These are phyloP conservation scores for Plusia festucae DNA, from an alignment of 2,888 invertebrate species.

Conservation along the genomic window DNA sequence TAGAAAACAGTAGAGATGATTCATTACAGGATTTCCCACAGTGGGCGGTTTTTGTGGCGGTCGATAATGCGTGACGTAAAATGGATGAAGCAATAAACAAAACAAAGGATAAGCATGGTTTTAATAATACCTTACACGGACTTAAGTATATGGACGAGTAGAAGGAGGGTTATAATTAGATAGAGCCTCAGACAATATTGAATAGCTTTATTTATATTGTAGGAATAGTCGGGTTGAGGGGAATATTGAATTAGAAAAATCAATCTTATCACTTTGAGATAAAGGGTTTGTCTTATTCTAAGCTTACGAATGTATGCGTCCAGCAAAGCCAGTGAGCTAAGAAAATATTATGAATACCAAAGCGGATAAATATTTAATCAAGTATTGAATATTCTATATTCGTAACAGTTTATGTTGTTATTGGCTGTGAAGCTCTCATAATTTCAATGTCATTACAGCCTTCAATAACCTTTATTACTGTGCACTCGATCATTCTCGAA, in stretches of 20 bases:
- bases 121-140: conserved; percentile 12
- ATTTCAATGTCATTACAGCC: neutral
- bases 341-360: neutral
- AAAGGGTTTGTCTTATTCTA: too few species aligned
- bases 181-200: neutral
- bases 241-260: neutral
- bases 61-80: conserved; percentile 46
- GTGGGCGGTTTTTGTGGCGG: conserved; percentile 32
- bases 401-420: neutral
- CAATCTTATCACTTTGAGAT: neutral
- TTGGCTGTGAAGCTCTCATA: neutral
- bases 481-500: too few species aligned
- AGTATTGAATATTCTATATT: conserved; percentile 7
- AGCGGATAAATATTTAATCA: neutral
- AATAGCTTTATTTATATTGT: neutral
- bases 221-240: neutral
- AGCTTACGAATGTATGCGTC: neutral
- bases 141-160: neutral
- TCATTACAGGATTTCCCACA: conserved; percentile 55
- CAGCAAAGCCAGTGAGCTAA: neutral
- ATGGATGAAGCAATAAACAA: conserved; percentile 15
- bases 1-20: conserved; percentile 40
- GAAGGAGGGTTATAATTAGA: neutral
- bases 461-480: neutral
- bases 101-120: conserved; percentile 29